Evolutionary conservation across 2,113 vertebrate genomes (phyloP).

Genomic region (Microcebus griseorufus): DNA sequence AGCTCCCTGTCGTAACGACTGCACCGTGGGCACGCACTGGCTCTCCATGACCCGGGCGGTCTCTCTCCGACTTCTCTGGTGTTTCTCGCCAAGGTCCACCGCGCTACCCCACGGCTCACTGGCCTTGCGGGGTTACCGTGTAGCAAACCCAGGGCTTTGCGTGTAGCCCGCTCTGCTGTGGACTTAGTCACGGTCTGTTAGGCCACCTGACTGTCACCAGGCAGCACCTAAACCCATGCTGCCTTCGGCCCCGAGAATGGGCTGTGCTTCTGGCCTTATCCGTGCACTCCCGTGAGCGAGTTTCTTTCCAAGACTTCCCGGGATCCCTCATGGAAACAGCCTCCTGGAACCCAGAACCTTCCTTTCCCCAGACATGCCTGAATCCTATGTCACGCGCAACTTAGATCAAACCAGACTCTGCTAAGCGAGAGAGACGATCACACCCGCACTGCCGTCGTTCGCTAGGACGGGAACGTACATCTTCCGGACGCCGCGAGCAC

Average conservation of each 20-base stretch:
- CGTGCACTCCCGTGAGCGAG: not conserved
- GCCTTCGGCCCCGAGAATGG: rapidly evolving
- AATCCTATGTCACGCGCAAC: not conserved
- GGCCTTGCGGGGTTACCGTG: not conserved
- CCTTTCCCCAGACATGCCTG: not conserved
- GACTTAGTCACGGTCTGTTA: rapidly evolving
- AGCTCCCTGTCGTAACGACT: not conserved
- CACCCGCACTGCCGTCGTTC: rapidly evolving
- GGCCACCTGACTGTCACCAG: not conserved
- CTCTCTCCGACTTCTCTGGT: not conserved
- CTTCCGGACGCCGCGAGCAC: not conserved
- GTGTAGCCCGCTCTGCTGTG: rapidly evolving
- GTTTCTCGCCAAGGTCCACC: not conserved
- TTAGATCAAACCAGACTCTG: not conserved
- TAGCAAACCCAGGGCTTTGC: not conserved
- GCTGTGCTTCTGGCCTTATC: not conserved
- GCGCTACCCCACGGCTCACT: rapidly evolving
- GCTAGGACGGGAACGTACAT: not conserved
- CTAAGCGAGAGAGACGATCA: not conserved
- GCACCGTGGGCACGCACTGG: rapidly evolving
- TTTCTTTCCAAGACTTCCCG: not conserved
- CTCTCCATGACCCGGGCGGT: not conserved
- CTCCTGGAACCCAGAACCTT: not conserved
- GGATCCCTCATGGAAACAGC: not conserved
- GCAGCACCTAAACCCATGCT: not conserved